These are phyloP conservation scores for Gallinago jamesoni DNA, from an alignment of 2,113 vertebrate species.

Conservation along the genomic window DNA sequence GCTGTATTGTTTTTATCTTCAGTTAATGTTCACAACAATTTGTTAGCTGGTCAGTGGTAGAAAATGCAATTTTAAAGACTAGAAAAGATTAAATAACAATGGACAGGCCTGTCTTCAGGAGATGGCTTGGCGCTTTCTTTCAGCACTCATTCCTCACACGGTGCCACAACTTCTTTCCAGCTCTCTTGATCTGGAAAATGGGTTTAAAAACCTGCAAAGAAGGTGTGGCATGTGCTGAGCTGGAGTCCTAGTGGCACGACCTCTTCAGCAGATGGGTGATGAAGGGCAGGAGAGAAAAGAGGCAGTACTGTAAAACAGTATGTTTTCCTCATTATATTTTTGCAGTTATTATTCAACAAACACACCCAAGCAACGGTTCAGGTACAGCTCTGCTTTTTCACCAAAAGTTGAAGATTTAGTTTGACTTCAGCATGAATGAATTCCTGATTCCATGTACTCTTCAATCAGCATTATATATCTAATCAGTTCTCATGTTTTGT, in stretches of 20 bases:
- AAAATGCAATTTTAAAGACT: neutral
- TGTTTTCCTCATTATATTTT: accelerated
- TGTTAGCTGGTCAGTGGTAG: neutral
- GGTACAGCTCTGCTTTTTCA: neutral
- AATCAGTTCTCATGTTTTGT: neutral
- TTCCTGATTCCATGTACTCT: neutral
- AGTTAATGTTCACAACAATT: neutral
- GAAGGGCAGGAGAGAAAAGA: neutral
- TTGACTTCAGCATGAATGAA: neutral
- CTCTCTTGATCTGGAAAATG: neutral
- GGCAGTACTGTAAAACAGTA: neutral
- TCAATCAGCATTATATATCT: neutral
- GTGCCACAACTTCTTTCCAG: neutral
- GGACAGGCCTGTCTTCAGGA: neutral
- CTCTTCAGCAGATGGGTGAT: neutral
- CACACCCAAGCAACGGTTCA: neutral
- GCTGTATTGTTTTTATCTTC: neutral
- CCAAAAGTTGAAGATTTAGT: neutral
- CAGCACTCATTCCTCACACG: neutral
- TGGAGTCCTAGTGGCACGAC: neutral
- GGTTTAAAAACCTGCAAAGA: neutral
- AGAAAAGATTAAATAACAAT: neutral
- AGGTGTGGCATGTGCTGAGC: neutral
- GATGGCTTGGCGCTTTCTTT: neutral
- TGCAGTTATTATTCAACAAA: neutral